Conservation (phyloP, 2,888 invertebrate genomes). For the Lasius platythorax region DNA sequence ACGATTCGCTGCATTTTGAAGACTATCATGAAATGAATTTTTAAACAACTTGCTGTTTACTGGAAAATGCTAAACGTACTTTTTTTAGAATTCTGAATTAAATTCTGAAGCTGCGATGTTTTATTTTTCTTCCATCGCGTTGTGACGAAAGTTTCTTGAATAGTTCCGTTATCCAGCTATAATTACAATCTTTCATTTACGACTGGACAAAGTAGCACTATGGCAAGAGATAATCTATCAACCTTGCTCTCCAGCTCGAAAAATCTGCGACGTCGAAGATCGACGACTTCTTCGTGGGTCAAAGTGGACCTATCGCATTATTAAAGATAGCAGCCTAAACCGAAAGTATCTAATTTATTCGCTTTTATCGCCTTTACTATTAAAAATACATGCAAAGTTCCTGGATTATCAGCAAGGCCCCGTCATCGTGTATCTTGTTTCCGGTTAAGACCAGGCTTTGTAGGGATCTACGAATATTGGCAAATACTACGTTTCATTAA, state of each 20-base stretch:
- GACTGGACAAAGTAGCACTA: constrained; percentile 1
- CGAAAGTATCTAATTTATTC: not conserved
- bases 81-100: constrained; percentile 48
- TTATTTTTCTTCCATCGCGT: not conserved
- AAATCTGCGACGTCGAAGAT: constrained; percentile 71
- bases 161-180: constrained; percentile 17
- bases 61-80: constrained; percentile 37
- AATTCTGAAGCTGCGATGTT: constrained; percentile 30
- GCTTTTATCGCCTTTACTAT: not conserved
- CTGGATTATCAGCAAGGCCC: constrained; percentile 69
- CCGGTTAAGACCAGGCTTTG: constrained; percentile 73
- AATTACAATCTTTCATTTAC: not conserved
- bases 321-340: constrained; percentile 44
- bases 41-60: not conserved
- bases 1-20: constrained; percentile 1
- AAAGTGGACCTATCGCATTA: constrained; percentile 77
- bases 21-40: not conserved
- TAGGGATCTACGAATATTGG: constrained; percentile 68
- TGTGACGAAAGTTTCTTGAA: not conserved
- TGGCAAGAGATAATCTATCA: constrained; percentile 33
- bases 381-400: constrained; percentile 71
- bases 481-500: not conserved
- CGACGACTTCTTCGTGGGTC: constrained; percentile 81
- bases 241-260: constrained; percentile 54
- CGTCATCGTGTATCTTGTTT: constrained; percentile 75